Evolutionary conservation across 2,888 invertebrate species (phyloP).

Genomic region (Macroteleia sp.): DNA sequence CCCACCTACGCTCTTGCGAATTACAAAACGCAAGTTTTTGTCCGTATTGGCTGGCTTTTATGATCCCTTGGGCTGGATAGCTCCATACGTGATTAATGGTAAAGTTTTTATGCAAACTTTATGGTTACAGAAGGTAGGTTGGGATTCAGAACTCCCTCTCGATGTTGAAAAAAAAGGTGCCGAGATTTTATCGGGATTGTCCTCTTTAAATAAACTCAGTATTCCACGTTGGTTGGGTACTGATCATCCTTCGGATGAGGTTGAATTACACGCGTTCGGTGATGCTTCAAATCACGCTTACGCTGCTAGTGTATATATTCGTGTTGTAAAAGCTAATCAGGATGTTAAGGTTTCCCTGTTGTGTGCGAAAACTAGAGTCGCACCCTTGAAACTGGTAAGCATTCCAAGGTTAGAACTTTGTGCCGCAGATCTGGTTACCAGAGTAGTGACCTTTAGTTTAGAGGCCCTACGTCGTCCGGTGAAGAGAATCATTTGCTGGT

Average conservation of each 20-base stretch:
- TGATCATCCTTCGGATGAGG: neutral
- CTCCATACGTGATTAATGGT: neutral
- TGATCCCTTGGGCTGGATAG: conserved; percentile 9
- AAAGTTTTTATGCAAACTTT: neutral
- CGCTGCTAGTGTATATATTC: neutral
- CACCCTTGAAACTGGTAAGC: too few species aligned
- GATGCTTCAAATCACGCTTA: neutral
- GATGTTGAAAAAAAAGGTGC: neutral
- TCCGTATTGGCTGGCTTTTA: neutral
- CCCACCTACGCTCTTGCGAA: neutral
- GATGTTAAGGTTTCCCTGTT: neutral
- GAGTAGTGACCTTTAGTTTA: too few species aligned
- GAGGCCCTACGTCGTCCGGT: too few species aligned
- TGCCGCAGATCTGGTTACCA: too few species aligned
- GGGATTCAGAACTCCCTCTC: neutral
- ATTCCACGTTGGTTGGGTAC: conserved; percentile 4
- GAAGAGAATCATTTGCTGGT: neutral
- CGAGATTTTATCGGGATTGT: too few species aligned
- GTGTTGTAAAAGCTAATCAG: neutral
- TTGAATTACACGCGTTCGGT: neutral
- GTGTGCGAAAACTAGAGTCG: neutral
- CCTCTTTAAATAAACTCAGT: neutral
- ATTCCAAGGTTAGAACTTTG: too few species aligned
- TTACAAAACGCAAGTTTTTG: conserved; percentile 6
- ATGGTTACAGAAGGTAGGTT: neutral